phyloP scores from a whole-genome alignment of 2,113 vertebrate genomes.

The Gavialis gangeticus region DNA sequence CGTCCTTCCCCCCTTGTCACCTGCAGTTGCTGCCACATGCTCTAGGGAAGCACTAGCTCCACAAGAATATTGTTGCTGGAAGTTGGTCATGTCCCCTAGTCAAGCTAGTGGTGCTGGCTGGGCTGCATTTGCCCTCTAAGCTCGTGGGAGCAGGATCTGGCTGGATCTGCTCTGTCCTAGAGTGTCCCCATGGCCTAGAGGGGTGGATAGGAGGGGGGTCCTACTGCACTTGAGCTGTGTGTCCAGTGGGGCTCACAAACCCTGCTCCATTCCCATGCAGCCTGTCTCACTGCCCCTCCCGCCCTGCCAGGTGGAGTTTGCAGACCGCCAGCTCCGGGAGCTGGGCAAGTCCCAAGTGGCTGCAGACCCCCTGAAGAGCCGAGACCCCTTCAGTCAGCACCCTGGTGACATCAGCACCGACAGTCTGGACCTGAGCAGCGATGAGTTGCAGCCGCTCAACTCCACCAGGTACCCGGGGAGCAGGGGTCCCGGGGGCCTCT shows the following conservation, averaged over 20 bases:
- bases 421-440: constrained; percentile 87
- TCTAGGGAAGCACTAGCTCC: no score
- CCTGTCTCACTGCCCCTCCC: not conserved
- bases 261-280: not conserved
- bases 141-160: not conserved
- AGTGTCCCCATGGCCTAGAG: not conserved
- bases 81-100: no score
- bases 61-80: no score
- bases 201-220: not conserved
- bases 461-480: constrained; percentile 79
- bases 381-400: constrained; percentile 57
- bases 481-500: not conserved
- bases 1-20: not conserved
- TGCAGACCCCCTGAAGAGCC: constrained; percentile 56
- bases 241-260: not conserved
- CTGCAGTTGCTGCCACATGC: no score
- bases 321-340: constrained; percentile 83
- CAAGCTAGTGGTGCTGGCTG: no score
- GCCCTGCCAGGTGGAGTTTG: constrained; percentile 81
- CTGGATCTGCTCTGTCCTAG: not conserved
- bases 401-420: constrained; percentile 81
- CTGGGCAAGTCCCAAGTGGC: constrained; percentile 76
- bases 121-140: no score
- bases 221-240: not conserved
- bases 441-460: constrained; percentile 79